Base-by-base conservation (phyloP, 2,113 vertebrate genomes). In the Crypturellus undulatus region DNA sequence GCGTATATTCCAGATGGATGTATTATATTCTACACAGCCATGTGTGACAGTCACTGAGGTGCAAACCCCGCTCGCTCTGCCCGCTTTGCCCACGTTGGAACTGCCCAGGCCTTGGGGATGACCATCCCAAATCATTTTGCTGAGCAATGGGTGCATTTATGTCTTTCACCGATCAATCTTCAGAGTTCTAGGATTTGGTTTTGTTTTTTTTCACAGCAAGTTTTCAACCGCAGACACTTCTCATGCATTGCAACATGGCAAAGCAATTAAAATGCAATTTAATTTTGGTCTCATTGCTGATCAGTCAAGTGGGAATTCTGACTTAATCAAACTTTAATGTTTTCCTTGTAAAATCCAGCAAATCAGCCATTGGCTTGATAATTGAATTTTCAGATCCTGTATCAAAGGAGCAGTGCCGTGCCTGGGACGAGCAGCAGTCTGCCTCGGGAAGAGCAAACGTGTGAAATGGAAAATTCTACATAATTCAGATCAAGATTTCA, bases 281-380 rank as follows among this genome's bases (percentile, higher is more conserved):
- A 87, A 94, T 93, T 93, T 95, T 84, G 81, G 58, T 87, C 92
- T 94, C 49, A 2, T 40, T 71, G 92, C 89, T 96, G 88, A 95
- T 96, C 58, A 88, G 91, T 94, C 96, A 86, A 63, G 62, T n/a
- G 83, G 92, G 95, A 97, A 97, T 97, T 96, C 95, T 96, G 96
- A 94, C 89, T 97, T 97, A 96, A 97, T 97, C 97, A 96, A 98
- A 97, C 93, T 96, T 97, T 81, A 96, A 95, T 94, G 89, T 96
- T 96, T 96, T 62, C 87, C 81, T 89, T 89, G 84, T 89, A 97
- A 96, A 96, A 93, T 92, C 94, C 93, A 97, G 94, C 93, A 97
- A 98, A 97, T 96, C 93, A 72, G 94, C 96, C 97, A 98, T 92
- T 97, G 95, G 92, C 71, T 96, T 91, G 85, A 94, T 96, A 97